A percentile compares a stretch with the other conserved stretches of the same genome.
Conservation (phyloP, 2,113 vertebrate genomes). For the Neopipo cinnamomea region DNA sequence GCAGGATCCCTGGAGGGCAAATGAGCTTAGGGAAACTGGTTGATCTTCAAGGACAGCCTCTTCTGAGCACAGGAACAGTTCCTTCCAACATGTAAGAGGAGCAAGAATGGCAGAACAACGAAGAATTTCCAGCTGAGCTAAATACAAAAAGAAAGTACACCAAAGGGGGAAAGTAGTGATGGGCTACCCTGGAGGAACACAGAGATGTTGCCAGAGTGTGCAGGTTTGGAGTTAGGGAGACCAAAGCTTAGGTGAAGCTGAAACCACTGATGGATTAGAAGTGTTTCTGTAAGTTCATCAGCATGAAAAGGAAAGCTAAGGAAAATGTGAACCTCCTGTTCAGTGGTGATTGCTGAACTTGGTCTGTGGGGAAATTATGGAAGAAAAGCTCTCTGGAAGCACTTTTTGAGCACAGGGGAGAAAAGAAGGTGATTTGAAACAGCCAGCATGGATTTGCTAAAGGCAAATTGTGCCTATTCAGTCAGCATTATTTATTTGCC, state of each 20-base stretch:
- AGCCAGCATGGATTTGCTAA: background rate
- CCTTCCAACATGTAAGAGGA: background rate
- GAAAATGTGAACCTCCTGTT: background rate
- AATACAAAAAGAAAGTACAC: background rate
- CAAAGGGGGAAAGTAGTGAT: background rate
- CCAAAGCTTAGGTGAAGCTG: background rate
- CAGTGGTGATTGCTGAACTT: background rate
- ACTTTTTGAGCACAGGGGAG: background rate
- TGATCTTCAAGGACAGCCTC: background rate
- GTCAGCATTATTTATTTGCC: background rate
- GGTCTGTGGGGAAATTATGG: background rate
- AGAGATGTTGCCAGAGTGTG: background rate
- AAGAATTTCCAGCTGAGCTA: background rate
- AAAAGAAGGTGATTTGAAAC: background rate
- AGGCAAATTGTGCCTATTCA: background rate
- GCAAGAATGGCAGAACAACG: background rate
- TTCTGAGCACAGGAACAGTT: background rate
- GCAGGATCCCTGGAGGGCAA: background rate
- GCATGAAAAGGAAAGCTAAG: background rate
- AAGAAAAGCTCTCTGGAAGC: background rate
- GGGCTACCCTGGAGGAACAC: background rate
- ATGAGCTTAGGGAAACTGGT: background rate
- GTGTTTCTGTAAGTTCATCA: background rate
- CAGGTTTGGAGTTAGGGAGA: background rate
- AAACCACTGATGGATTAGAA: background rate